These are phyloP conservation scores for Phania funesta DNA, from an alignment of 2,888 invertebrate species.

Conservation along the genomic window DNA sequence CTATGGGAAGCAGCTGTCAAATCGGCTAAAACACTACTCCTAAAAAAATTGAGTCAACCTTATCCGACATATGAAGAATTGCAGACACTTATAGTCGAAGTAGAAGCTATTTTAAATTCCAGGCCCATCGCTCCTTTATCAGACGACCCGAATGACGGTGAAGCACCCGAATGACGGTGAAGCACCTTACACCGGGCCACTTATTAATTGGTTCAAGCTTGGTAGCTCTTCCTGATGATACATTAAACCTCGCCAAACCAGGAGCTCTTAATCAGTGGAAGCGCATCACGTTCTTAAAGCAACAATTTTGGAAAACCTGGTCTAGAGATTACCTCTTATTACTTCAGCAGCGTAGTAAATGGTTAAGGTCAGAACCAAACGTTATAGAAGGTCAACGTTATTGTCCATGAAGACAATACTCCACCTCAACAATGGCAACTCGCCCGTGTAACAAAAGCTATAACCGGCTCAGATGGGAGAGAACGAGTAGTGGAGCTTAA, in stretches of 20 bases:
- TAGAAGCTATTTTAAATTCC: too few relatives aligned
- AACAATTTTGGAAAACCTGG: too few relatives aligned
- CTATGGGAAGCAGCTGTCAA: background rate
- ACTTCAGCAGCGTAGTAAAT: background rate
- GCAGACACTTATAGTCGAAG: background rate
- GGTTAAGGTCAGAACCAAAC: background rate
- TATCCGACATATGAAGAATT: background rate
- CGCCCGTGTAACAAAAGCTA: slow-evolving; percentile 13
- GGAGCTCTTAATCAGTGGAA: background rate
- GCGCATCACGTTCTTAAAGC: background rate
- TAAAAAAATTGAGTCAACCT: background rate
- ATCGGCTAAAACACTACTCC: background rate
- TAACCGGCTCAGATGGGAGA: too few relatives aligned
- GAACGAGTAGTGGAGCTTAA: too few relatives aligned
- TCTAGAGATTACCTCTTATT: background rate
- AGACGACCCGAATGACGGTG: background rate
- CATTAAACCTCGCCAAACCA: background rate
- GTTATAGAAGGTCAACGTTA: slow-evolving; percentile 43
- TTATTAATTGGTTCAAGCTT: background rate
- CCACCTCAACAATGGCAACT: slow-evolving; percentile 38
- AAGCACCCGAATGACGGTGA: too few relatives aligned
- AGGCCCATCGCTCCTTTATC: too few relatives aligned
- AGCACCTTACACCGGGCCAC: background rate
- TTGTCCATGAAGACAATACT: slow-evolving; percentile 58
- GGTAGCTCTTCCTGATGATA: background rate